Conservation (phyloP, 2,888 invertebrate species). For the Sepiola atlantica region DNA sequence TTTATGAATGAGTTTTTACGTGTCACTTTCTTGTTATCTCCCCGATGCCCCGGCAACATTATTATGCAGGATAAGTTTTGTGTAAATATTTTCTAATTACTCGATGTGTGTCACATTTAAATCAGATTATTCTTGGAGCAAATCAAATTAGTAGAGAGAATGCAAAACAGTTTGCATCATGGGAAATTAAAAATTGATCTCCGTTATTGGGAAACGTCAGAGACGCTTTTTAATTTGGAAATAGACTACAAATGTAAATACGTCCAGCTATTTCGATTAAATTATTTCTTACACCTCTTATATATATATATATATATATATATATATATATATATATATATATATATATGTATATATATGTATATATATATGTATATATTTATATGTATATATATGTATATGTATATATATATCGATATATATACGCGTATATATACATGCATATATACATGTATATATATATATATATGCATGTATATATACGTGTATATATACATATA, state of each 20-base stretch:
- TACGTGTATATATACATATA: not conserved
- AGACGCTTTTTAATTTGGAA: not conserved
- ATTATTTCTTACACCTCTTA: not conserved
- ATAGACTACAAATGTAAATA: not conserved
- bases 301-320: not conserved
- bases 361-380: not conserved
- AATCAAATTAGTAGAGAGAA: not conserved
- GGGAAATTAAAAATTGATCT: not conserved
- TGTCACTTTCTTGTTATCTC: no score
- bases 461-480: not conserved
- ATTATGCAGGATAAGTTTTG: no score
- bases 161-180: not conserved
- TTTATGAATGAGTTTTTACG: no score
- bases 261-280: not conserved
- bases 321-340: slow-evolving; percentile 15
- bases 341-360: not conserved
- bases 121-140: not conserved
- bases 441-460: not conserved
- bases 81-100: no score
- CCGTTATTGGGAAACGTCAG: not conserved
- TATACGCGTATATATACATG: not conserved
- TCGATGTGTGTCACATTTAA: no score
- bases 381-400: not conserved
- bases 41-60: no score
- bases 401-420: not conserved